These are phyloP conservation scores for Hirudo medicinalis DNA, from an alignment of 1,140 invertebrate species.

Conservation along the genomic window DNA sequence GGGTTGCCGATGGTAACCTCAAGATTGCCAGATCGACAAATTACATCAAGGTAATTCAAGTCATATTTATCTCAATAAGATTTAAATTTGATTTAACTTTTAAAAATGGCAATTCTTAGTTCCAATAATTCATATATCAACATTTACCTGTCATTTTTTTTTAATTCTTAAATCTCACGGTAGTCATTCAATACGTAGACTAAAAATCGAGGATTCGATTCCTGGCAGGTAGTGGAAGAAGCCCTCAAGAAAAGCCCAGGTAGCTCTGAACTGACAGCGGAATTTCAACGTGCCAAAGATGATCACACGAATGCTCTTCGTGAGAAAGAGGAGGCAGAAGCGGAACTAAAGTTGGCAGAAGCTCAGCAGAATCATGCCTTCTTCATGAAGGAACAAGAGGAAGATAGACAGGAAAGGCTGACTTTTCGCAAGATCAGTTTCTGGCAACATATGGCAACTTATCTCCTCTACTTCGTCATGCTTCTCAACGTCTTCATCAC, in stretches of 20 bases:
- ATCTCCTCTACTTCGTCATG: slow-evolving; percentile 24
- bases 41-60: slow-evolving; percentile 16
- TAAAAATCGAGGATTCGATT: not conserved
- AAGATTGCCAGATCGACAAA: slow-evolving; percentile 17
- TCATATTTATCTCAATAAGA: not conserved
- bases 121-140: too few species aligned
- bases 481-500: slow-evolving; percentile 25
- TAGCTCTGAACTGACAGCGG: slow-evolving; percentile 11
- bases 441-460: slow-evolving; percentile 25
- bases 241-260: slow-evolving; percentile 16
- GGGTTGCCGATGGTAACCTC: slow-evolving; percentile 10
- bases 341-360: slow-evolving; percentile 23
- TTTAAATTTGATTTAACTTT: too few species aligned
- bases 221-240: slow-evolving; percentile 6
- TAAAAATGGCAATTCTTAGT: too few species aligned
- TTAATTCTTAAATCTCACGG: too few species aligned
- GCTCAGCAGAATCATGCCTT: slow-evolving; percentile 24
- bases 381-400: slow-evolving; percentile 24
- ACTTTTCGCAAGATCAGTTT: slow-evolving; percentile 23
- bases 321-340: slow-evolving; percentile 24
- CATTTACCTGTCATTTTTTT: too few species aligned
- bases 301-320: slow-evolving; percentile 18
- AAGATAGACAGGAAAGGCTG: slow-evolving; percentile 22
- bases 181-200: not conserved
- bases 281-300: slow-evolving; percentile 14